phyloP scores from a whole-genome alignment of 2,797 vertebrate genomes.

The Linurgus olivaceus region DNA sequence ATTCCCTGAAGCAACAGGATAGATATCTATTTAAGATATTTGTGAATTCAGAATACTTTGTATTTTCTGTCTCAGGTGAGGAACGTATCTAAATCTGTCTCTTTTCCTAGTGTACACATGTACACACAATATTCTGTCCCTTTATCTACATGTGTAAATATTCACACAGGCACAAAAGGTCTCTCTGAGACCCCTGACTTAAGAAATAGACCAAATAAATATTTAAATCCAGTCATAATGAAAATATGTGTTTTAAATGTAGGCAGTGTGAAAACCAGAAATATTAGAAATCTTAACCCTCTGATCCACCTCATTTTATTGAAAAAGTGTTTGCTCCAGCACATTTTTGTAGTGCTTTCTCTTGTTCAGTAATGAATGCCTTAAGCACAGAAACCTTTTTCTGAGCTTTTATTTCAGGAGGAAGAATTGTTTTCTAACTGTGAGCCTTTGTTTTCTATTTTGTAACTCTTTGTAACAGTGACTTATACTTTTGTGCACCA shows the following conservation, averaged over 20 bases:
- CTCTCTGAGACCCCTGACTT: background rate
- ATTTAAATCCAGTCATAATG: background rate
- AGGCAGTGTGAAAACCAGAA: background rate
- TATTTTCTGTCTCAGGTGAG: background rate
- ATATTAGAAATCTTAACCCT: background rate
- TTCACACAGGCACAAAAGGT: background rate
- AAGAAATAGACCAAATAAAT: background rate
- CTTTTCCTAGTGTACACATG: background rate
- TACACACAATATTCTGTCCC: background rate
- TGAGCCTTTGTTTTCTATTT: constrained; percentile 48
- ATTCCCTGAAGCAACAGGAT: constrained; percentile 13
- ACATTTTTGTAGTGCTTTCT: constrained; percentile 50
- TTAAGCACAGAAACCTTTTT: background rate
- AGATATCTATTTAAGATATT: background rate
- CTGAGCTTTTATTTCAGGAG: constrained; percentile 11
- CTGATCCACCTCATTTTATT: background rate
- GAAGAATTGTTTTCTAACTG: constrained; percentile 47
- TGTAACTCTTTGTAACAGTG: background rate
- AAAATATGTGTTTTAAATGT: background rate
- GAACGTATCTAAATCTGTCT: background rate
- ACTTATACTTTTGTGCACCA: constrained; percentile 3
- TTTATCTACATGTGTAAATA: background rate
- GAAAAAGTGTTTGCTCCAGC: constrained; percentile 9
- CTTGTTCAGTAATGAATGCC: background rate
- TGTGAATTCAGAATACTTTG: background rate